Evolutionary conservation across 2,888 invertebrate genomes (phyloP).

Genomic region (Linnaemya vulpina): DNA sequence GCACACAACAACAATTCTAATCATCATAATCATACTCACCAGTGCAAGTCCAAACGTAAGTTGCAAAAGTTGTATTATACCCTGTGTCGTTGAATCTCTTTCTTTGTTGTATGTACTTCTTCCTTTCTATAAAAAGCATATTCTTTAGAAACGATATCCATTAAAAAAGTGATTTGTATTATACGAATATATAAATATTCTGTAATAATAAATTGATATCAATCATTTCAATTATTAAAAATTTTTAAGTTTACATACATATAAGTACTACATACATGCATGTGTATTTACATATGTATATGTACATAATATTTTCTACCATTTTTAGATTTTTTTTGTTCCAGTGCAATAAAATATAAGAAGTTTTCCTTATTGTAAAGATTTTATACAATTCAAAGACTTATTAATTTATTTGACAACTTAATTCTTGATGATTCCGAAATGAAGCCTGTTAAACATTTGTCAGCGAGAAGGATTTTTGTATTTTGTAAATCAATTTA

Average conservation of each 20-base stretch:
- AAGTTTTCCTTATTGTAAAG: constrained; percentile 46
- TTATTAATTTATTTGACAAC: constrained; percentile 25
- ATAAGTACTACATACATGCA: not conserved
- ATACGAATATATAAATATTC: constrained; percentile 20
- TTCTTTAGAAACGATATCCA: constrained; percentile 7
- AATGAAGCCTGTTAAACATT: not conserved
- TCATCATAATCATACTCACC: constrained; percentile 76
- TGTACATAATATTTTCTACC: constrained; percentile 25
- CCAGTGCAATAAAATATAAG: constrained; percentile 71
- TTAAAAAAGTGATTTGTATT: constrained; percentile 23
- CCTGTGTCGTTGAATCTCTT: constrained; percentile 80
- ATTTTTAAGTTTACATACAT: not conserved
- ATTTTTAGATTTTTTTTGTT: constrained; percentile 53
- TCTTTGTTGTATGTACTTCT: constrained; percentile 16
- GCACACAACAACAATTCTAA: constrained; percentile 68
- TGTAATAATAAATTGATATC: not conserved
- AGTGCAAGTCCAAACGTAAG: constrained; percentile 82
- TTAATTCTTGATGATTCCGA: not conserved
- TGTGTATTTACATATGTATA: constrained; percentile 1
- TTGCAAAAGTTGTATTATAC: constrained; percentile 83
- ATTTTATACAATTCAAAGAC: constrained; percentile 10
- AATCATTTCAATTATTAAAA: constrained; percentile 8
- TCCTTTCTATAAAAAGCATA: constrained; percentile 1
- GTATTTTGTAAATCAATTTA: not conserved
- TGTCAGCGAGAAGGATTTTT: not conserved